phyloP scores from a whole-genome alignment of 1,140 invertebrate species.

The Caenorhabditis tropicalis region DNA sequence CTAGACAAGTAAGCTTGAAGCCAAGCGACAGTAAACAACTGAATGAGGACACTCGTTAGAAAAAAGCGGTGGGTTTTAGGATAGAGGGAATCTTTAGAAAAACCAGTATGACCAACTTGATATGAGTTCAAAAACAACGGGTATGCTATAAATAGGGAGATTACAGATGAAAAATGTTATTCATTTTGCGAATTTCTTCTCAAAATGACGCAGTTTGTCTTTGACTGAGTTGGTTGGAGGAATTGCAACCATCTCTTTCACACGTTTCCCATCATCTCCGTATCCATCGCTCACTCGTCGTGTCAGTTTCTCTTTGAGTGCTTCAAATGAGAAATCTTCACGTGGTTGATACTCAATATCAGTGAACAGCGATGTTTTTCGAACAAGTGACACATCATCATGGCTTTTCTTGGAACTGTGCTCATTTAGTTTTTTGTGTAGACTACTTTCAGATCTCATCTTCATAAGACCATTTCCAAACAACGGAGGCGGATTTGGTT shows the following conservation, averaged over 20 bases:
- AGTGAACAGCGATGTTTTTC: slow-evolving; percentile 32
- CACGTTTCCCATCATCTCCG: neutral
- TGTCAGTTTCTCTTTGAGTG: slow-evolving; percentile 33
- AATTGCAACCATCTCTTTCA: slow-evolving; percentile 7
- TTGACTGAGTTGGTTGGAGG: slow-evolving; percentile 49
- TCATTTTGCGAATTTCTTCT: slow-evolving; percentile 30
- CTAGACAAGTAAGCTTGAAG: neutral
- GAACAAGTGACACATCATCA: neutral
- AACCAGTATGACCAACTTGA: slow-evolving; percentile 14
- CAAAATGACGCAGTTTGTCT: slow-evolving; percentile 42
- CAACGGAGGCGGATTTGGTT: neutral
- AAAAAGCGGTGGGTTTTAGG: neutral
- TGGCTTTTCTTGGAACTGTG: neutral
- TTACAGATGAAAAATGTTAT: neutral
- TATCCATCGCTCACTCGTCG: slow-evolving; percentile 36
- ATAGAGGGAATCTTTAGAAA: neutral
- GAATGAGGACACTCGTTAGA: neutral
- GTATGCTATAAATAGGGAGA: neutral
- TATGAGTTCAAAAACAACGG: slow-evolving; percentile 19
- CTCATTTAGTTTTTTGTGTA: slow-evolving; percentile 8
- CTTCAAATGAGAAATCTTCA: slow-evolving; percentile 46
- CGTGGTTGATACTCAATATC: neutral
- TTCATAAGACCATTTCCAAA: slow-evolving; percentile 42
- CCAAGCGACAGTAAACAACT: neutral
- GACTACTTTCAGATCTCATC: slow-evolving; percentile 50